These are phyloP conservation scores for Pammene aurita DNA, from an alignment of 2,888 invertebrate genomes.

Conservation along the genomic window DNA sequence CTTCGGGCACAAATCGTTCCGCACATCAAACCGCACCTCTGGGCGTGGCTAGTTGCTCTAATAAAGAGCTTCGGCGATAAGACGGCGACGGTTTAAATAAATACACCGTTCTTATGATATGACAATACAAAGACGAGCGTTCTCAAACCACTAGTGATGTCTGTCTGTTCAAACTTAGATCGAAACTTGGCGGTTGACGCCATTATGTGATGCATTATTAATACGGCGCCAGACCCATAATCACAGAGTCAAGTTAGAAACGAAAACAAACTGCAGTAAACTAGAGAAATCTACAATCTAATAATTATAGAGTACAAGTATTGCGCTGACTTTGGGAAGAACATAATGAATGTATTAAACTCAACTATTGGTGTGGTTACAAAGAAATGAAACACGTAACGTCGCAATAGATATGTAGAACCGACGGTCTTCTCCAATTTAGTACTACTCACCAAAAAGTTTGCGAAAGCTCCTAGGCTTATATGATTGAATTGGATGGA, in stretches of 20 bases:
- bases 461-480: no score
- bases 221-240: neutral
- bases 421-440: no score
- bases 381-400: no score
- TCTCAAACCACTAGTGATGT: neutral
- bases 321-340: no score
- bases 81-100: slow-evolving; percentile 8
- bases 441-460: no score
- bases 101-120: neutral
- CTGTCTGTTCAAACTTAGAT: neutral
- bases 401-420: no score
- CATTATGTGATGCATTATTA: slow-evolving; percentile 1
- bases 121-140: neutral
- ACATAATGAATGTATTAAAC: no score
- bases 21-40: slow-evolving; percentile 36
- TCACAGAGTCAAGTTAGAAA: neutral
- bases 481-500: neutral
- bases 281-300: neutral
- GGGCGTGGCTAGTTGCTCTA: slow-evolving; percentile 33
- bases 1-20: slow-evolving; percentile 30
- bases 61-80: slow-evolving; percentile 27
- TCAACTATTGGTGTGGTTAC: no score
- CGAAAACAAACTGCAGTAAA: neutral
- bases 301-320: no score
- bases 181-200: neutral